A percentile compares a stretch with the other conserved stretches of the same genome.
Evolutionary conservation across 2,113 vertebrate genomes (phyloP).

Genomic region (Mellivora capensis): DNA sequence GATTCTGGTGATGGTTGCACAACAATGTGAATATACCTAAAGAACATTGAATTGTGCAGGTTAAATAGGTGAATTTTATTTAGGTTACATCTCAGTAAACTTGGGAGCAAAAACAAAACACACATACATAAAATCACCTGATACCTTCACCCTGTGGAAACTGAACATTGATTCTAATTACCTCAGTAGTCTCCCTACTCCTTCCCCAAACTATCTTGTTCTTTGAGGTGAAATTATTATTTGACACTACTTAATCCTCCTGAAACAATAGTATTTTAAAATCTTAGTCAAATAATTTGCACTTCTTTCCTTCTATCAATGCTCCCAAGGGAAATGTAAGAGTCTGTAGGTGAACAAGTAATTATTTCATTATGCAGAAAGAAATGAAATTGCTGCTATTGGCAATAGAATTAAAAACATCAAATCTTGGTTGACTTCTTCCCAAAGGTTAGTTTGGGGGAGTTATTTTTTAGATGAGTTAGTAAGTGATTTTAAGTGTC

Average conservation of each 20-base stretch:
- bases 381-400: slow-evolving; percentile 29
- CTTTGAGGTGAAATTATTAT: background rate
- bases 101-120: background rate
- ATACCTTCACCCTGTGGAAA: background rate
- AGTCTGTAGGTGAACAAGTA: background rate
- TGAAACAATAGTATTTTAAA: slow-evolving; percentile 19
- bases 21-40: background rate
- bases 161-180: background rate
- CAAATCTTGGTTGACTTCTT: slow-evolving; percentile 39
- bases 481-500: slow-evolving; percentile 37
- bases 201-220: background rate
- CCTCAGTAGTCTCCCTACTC: background rate
- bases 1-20: background rate
- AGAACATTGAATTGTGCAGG: background rate
- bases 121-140: background rate
- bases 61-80: background rate
- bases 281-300: slow-evolving; percentile 30
- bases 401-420: slow-evolving; percentile 35
- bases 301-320: background rate
- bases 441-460: slow-evolving; percentile 22
- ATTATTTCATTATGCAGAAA: slow-evolving; percentile 50
- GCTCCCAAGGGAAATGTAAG: background rate
- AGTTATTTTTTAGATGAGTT: background rate
- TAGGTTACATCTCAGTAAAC: background rate
- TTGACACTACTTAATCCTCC: background rate